Base-by-base conservation (phyloP, 2,797 vertebrate genomes). In the Masticophis lateralis region DNA sequence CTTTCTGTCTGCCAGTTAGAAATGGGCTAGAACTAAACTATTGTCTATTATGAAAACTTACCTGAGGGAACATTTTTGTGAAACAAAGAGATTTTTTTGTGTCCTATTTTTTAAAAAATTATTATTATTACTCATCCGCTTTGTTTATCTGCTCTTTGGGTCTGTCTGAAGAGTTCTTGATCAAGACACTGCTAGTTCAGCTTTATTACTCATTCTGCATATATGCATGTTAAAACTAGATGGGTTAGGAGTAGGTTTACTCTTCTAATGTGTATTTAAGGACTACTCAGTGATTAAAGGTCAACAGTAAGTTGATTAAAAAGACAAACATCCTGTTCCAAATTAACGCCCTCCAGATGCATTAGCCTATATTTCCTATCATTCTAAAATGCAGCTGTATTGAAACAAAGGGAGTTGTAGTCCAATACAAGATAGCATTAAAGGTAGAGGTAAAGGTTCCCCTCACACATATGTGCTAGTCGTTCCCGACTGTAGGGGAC, bases 141-240 rank as follows among this genome's bases (percentile, higher is more conserved):
- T 74, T 43, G 10, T 63, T 93, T 90, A 92, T 94, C 93, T 97
- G 47, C 86, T 94, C 86, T 88, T 93, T 69, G 61, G 37, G 88
- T 13, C 93, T 95, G 92, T 95, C 93, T 93, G 27, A 51, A 87
- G 96, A 92, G 5, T 92, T 94, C 25, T 69, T 20, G 51, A 69
- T 95, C 92, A 90, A 28, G 63, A 95, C 86, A 90, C 60, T 91
- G 57, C 93, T 27, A 27, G 18, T 87, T 66, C 51, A 87, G 32
- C 28, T 60, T 91, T 91, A 60, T 96, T 95, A 96, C 91, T 97
- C 94, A 97, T 95, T 69, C 20, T 69, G 20, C 37, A 37, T 69
- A 43, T 9, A 43, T 89, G 53, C 43, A 22, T 93, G 43, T 56
- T n/a, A 16, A 28, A 89, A 63, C 60, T 55, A 32, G 63, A 20